Conservation (phyloP, 53 echinoderm and acorn worm genomes). For the Mesocentrotus franciscanus region DNA sequence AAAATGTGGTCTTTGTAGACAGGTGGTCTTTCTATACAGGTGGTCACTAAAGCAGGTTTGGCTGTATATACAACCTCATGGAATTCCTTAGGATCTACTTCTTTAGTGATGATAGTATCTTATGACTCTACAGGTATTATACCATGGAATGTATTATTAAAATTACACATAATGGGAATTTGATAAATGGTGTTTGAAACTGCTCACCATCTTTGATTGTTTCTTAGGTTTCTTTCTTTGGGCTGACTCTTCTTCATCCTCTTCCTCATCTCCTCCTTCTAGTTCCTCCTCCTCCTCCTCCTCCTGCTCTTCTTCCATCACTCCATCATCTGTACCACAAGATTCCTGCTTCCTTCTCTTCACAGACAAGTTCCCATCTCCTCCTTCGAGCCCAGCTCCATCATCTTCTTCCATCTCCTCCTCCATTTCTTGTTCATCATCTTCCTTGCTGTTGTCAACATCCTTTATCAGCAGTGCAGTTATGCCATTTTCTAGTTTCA, state of each 20-base stretch:
- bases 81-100: too few species aligned
- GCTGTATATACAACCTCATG: too few species aligned
- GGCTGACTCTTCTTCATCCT: conserved; percentile 60
- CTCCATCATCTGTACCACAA: conserved; percentile 55
- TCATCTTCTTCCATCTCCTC: conserved; percentile 46
- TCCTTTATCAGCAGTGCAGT: conserved; percentile 87
- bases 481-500: conserved; percentile 81
- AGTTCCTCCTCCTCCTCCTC: conserved; percentile 53
- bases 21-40: too few species aligned
- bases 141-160: too few species aligned
- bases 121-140: too few species aligned
- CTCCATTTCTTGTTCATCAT: conserved; percentile 57
- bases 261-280: conserved; percentile 63
- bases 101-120: too few species aligned
- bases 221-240: conserved; percentile 61
- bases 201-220: conserved; percentile 76
- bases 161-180: too few species aligned
- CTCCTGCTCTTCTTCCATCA: conserved; percentile 61
- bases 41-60: too few species aligned
- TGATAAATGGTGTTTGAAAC: too few species aligned
- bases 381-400: conserved; percentile 45
- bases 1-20: too few species aligned
- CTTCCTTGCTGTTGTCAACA: conserved; percentile 43
- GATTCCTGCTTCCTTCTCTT: conserved; percentile 58
- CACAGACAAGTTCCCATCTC: conserved; percentile 39